Base-by-base conservation (phyloP, 2,888 invertebrate species). In the Torymus auratus region DNA sequence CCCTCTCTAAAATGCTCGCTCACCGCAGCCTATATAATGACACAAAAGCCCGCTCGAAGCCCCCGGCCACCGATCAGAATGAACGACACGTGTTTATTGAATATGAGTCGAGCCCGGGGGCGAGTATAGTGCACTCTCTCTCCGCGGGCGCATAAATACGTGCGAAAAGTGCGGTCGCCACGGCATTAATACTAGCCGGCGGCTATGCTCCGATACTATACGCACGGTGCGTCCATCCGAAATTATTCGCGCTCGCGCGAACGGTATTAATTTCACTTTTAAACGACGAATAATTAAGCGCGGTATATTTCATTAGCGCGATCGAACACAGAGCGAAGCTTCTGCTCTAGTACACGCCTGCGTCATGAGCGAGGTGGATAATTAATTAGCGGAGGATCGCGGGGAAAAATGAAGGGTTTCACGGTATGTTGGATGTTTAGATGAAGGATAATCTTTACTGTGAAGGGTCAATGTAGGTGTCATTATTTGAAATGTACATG, bases 221-320 rank as follows among this genome's bases (percentile, higher is more conserved):
- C 41, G 7, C 28, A 2, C 17, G 13, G 17, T 17, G 11, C 61
- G 52, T 52, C 28, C 56, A 17, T 69, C 50, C 58, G 7, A 56
- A 78, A 78, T 71, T 71, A 69, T 78, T 72, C 72, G 55, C 23
- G 15, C 13, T 12, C 50, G 14, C 58, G 4, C 41, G 53, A 53
- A 5, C 23, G 60, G 41, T 52, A 77, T 77, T 73, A 87, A 88
- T 88, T 86, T 85, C 82, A 83, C 85, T 84, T 88, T 88, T 85
- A 86, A 86, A 85, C 84, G 85, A 83, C 84, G 86, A 88, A 87
- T 88, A 86, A 88, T 88, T 86, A 86, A 87, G 84, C 84, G 64
- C 20, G 82, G 83, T 86, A 86, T 88, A 88, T 87, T 89, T 88
- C 86, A 88, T 86, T 86, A 86, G 86, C 79, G 41, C 41, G 41